These are phyloP conservation scores for Melanostigma gelatinosum DNA, from an alignment of 2,113 vertebrate species.

Conservation along the genomic window DNA sequence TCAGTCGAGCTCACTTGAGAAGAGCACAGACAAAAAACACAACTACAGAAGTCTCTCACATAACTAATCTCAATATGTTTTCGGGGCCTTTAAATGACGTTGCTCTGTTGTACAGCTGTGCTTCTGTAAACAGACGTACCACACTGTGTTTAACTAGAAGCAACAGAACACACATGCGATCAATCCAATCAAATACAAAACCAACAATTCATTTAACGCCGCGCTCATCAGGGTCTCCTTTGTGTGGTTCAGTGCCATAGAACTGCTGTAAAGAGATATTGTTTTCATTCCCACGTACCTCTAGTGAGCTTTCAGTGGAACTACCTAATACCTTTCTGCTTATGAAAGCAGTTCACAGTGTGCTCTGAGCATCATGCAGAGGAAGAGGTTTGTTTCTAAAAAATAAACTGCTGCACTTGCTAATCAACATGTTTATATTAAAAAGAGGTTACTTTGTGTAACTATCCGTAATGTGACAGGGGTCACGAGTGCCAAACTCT, in stretches of 20 bases:
- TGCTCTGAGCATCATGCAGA: background rate
- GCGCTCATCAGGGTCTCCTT: constrained; percentile 3
- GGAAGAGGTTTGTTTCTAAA: background rate
- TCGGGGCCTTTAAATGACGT: constrained; percentile 19
- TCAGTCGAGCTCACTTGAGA: background rate
- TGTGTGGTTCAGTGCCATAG: background rate
- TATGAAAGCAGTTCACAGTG: constrained; percentile 2
- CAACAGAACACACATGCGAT: constrained; percentile 32
- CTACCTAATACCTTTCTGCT: background rate
- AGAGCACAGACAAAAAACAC: background rate
- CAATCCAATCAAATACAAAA: constrained; percentile 31
- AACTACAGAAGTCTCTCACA: constrained; percentile 23
- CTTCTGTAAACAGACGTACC: constrained; percentile 22
- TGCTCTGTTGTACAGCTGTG: constrained; percentile 27
- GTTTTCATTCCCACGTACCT: background rate
- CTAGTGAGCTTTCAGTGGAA: constrained; percentile 10
- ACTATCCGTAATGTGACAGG: background rate
- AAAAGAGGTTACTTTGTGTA: background rate
- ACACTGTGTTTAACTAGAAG: background rate
- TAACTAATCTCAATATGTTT: constrained; percentile 35
- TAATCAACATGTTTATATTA: background rate
- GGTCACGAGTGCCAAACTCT: background rate
- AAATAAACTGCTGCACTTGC: background rate
- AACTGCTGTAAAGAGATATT: constrained; percentile 11
- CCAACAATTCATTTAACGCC: constrained; percentile 15